Percentiles rank a stretch among this genome's conserved stretches.
phyloP scores from a whole-genome alignment of 2,113 vertebrate species.

The Apteryx mantelli region DNA sequence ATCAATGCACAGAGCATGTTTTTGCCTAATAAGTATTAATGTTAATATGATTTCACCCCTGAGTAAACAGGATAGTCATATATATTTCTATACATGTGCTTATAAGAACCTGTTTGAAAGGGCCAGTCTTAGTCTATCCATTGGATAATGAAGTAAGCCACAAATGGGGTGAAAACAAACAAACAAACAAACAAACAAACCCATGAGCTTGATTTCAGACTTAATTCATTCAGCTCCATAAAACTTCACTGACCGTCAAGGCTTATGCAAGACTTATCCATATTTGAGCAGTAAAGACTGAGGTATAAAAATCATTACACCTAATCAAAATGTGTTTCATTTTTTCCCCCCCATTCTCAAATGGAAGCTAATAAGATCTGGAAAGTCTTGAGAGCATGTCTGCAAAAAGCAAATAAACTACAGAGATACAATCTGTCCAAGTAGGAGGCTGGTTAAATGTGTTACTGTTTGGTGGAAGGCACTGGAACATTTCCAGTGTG shows the following conservation, averaged over 20 bases:
- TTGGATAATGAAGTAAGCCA: neutral
- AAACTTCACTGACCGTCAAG: neutral
- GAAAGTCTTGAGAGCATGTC: neutral
- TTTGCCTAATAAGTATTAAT: neutral
- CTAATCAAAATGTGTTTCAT: neutral
- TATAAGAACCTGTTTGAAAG: neutral
- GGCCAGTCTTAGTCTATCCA: neutral
- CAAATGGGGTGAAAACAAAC: neutral
- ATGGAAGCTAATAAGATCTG: conserved; percentile 1
- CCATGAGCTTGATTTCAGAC: neutral
- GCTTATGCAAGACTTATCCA: neutral
- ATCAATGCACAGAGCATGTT: neutral
- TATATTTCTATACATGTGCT: neutral
- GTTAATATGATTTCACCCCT: neutral
- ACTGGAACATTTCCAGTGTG: neutral
- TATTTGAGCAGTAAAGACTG: conserved; percentile 21
- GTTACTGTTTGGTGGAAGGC: neutral
- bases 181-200: neutral
- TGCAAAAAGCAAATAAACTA: conserved; percentile 29
- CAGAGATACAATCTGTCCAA: conserved; percentile 8
- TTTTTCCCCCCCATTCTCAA: neutral
- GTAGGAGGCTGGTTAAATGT: neutral
- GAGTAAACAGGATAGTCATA: neutral
- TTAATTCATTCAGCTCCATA: conserved; percentile 2
- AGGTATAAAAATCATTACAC: neutral